A percentile compares a stretch with the other conserved stretches of the same genome.
These are phyloP conservation scores for Halocaridina rubra DNA, from an alignment of 2,888 invertebrate species.

Conservation along the genomic window DNA sequence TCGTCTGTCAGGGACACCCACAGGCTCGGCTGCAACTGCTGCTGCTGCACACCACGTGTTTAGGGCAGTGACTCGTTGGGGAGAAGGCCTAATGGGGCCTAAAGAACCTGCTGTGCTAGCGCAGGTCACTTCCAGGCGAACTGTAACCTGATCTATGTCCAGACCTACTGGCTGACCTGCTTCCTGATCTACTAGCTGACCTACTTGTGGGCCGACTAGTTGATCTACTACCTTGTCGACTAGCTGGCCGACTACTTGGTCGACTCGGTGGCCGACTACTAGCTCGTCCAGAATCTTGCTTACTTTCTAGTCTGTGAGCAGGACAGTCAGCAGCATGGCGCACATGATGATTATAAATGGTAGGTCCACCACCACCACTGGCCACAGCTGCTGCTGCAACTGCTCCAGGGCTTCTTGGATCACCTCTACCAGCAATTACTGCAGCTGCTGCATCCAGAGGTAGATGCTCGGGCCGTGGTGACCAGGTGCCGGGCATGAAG, in stretches of 20 bases:
- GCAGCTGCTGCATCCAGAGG: constrained; percentile 52
- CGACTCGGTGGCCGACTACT: constrained; percentile 60
- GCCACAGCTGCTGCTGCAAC: constrained; percentile 32
- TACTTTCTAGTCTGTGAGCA: constrained; percentile 49
- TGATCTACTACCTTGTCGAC: constrained; percentile 58
- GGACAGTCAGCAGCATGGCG: constrained; percentile 60
- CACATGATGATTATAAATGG: constrained; percentile 43
- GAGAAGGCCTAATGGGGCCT: constrained; percentile 23
- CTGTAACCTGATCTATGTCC: constrained; percentile 63
- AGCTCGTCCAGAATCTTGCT: constrained; percentile 52
- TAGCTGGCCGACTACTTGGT: constrained; percentile 58
- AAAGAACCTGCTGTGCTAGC: constrained; percentile 47
- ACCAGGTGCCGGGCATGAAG: constrained; percentile 61
- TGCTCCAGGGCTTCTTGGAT: constrained; percentile 54
- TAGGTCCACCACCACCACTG: neutral
- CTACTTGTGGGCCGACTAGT: constrained; percentile 63
- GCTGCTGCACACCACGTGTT: constrained; percentile 46
- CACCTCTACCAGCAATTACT: constrained; percentile 32
- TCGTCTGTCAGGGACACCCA: constrained; percentile 49
- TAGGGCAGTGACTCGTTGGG: constrained; percentile 57
- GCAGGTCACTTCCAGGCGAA: constrained; percentile 63
- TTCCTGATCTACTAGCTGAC: constrained; percentile 63
- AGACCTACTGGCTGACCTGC: constrained; percentile 64
- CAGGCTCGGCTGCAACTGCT: constrained; percentile 40
- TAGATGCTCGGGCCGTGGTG: constrained; percentile 63